Conservation (phyloP, 53 echinoderm and acorn worm species). For the Arbacia lixula region DNA sequence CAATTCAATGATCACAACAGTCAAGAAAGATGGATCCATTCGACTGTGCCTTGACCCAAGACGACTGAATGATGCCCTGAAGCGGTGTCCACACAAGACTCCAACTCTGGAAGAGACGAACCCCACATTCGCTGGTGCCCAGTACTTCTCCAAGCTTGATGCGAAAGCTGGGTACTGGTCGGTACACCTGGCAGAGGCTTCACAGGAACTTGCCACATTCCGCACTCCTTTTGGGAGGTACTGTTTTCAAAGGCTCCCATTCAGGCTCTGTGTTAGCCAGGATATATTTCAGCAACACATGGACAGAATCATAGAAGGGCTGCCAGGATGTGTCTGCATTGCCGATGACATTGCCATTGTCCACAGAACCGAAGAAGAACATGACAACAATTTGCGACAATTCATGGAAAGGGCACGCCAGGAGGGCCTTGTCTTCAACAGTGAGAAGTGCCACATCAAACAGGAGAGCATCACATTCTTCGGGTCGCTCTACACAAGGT, state of each 20-base stretch:
- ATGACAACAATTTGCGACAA: constrained; percentile 40
- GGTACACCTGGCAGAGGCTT: constrained; percentile 54
- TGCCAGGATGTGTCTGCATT: constrained; percentile 66
- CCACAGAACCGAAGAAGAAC: constrained; percentile 51
- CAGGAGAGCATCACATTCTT: constrained; percentile 47
- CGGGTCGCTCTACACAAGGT: constrained; percentile 52
- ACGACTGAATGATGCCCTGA: constrained; percentile 58
- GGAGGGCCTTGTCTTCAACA: constrained; percentile 76
- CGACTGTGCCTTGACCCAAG: constrained; percentile 65
- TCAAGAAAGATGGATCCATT: constrained; percentile 70
- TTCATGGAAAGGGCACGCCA: constrained; percentile 48
- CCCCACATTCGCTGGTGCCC: constrained; percentile 59
- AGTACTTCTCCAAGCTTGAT: constrained; percentile 68
- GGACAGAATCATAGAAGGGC: constrained; percentile 52
- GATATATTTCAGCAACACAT: constrained; percentile 74
- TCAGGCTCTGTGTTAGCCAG: constrained; percentile 69
- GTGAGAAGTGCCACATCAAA: constrained; percentile 62
- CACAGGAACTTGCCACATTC: constrained; percentile 72
- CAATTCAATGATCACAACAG: constrained; percentile 54
- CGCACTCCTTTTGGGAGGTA: constrained; percentile 74
- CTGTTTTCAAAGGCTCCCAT: constrained; percentile 69
- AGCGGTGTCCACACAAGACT: constrained; percentile 62
- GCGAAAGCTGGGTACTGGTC: constrained; percentile 84
- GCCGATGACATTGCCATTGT: constrained; percentile 64
- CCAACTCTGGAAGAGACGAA: constrained; percentile 72